Evolutionary conservation across 2,888 invertebrate species (phyloP).

Genomic region (Tiliacea aurago): DNA sequence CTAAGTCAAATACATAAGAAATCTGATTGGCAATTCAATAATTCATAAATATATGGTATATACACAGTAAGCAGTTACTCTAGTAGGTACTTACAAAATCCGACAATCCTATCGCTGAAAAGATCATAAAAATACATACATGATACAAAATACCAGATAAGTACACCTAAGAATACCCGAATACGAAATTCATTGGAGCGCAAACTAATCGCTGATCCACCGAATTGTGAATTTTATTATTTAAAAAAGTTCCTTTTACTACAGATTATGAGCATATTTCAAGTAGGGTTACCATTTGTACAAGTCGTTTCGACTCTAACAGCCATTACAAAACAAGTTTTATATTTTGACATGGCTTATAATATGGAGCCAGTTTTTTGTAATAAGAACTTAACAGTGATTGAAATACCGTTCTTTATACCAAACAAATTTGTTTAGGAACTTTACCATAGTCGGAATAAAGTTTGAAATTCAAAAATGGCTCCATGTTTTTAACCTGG

Average conservation of each 20-base stretch:
- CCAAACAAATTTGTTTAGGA: too few species aligned
- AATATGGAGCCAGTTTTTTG: too few species aligned
- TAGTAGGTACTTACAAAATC: constrained; percentile 13
- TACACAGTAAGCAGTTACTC: neutral
- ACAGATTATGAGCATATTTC: constrained; percentile 66
- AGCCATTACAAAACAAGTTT: too few species aligned
- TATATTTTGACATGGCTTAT: too few species aligned
- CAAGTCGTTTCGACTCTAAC: too few species aligned
- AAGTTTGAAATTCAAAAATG: too few species aligned
- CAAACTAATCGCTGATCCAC: constrained; percentile 57
- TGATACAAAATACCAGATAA: constrained; percentile 10
- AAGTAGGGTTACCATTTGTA: constrained; percentile 41
- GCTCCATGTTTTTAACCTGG: too few species aligned
- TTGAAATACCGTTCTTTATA: too few species aligned
- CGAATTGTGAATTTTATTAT: constrained; percentile 63
- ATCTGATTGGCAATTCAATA: neutral
- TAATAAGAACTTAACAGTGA: too few species aligned
- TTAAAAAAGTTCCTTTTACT: constrained; percentile 59
- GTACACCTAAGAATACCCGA: constrained; percentile 4
- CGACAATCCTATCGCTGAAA: constrained; percentile 17
- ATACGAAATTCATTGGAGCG: constrained; percentile 55
- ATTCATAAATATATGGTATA: neutral
- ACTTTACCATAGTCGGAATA: too few species aligned
- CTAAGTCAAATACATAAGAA: neutral
- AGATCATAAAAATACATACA: constrained; percentile 4